Conservation (phyloP, 2,797 vertebrate species). For the Channallabes apus region DNA sequence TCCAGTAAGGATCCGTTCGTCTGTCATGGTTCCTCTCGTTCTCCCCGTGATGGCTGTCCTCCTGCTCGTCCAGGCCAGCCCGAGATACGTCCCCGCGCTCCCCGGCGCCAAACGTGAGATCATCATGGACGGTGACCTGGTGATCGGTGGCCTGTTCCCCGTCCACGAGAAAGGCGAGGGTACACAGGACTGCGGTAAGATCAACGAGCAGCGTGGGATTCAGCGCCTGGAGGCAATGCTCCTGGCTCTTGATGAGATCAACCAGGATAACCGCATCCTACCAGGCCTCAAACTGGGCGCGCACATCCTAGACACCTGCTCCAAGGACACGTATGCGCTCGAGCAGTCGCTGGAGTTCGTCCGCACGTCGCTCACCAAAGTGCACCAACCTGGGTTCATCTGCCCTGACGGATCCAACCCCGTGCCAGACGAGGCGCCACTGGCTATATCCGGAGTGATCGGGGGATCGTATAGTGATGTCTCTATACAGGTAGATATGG, state of each 20-base stretch:
- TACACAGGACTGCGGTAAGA: conserved; percentile 88
- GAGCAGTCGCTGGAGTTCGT: conserved; percentile 98
- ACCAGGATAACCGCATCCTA: conserved; percentile 85
- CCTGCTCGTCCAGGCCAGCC: conserved; percentile 71
- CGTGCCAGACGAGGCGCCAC: conserved; percentile 87
- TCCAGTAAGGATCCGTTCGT: not conserved
- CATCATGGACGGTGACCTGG: conserved; percentile 90
- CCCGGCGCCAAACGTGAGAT: conserved; percentile 87
- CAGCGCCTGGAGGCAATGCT: conserved; percentile 98
- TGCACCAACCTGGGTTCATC: conserved; percentile 92
- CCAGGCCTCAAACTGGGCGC: conserved; percentile 89
- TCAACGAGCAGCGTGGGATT: conserved; percentile 95
- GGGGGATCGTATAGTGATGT: conserved; percentile 98
- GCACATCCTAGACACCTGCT: conserved; percentile 96
- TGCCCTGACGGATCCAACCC: conserved; percentile 96
- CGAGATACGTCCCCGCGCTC: conserved; percentile 71
- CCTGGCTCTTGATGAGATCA: conserved; percentile 93
- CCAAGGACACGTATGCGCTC: conserved; percentile 96
- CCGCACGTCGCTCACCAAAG: conserved; percentile 91
- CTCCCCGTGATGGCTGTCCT: conserved; percentile 65
- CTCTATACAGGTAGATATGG: conserved; percentile 89
- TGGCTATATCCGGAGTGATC: conserved; percentile 94
- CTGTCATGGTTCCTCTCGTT: conserved; percentile 57
- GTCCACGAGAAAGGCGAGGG: conserved; percentile 94
- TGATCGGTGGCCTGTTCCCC: conserved; percentile 94